A percentile compares a stretch with the other conserved stretches of the same genome.
These are phyloP conservation scores for Galerucella pusilla DNA, from an alignment of 2,888 invertebrate species.

Conservation along the genomic window DNA sequence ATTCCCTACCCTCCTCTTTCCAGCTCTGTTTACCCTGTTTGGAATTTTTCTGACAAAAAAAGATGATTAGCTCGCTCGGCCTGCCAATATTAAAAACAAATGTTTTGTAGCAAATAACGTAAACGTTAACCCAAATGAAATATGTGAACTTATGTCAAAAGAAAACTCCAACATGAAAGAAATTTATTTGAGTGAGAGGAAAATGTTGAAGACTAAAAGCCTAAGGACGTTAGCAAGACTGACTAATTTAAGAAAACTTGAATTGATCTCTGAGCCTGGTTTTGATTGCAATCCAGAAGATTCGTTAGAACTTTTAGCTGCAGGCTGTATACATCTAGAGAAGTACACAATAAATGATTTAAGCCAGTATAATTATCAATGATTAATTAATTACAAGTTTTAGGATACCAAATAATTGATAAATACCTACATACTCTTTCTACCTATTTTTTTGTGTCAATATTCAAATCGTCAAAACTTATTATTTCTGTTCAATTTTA, in stretches of 20 bases:
- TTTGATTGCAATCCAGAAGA: slow-evolving; percentile 57
- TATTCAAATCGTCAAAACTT: no score
- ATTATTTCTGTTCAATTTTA: no score
- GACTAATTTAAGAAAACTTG: slow-evolving; percentile 51
- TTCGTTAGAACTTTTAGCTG: slow-evolving; percentile 55
- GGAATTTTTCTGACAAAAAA: no score
- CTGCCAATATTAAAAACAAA: no score
- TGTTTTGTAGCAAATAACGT: slow-evolving; percentile 52
- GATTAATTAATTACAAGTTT: no score
- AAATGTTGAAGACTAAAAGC: slow-evolving; percentile 52
- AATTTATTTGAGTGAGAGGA: slow-evolving; percentile 54
- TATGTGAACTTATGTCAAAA: slow-evolving; percentile 54
- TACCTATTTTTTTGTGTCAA: no score
- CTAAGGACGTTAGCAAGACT: slow-evolving; percentile 52
- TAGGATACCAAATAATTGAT: no score
- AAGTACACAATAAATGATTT: slow-evolving; percentile 42
- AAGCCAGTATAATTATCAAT: no score
- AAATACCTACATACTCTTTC: no score
- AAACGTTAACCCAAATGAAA: slow-evolving; percentile 54
- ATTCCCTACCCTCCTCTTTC: no score
- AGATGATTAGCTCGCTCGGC: no score
- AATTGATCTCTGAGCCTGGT: slow-evolving; percentile 50
- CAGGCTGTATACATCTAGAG: slow-evolving; percentile 55
- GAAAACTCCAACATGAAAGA: slow-evolving; percentile 50
- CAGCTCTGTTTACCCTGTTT: no score